A percentile compares a stretch with the other conserved stretches of the same genome.
Conservation (phyloP, 2,797 vertebrate species). For the Nannoperca obscura region DNA sequence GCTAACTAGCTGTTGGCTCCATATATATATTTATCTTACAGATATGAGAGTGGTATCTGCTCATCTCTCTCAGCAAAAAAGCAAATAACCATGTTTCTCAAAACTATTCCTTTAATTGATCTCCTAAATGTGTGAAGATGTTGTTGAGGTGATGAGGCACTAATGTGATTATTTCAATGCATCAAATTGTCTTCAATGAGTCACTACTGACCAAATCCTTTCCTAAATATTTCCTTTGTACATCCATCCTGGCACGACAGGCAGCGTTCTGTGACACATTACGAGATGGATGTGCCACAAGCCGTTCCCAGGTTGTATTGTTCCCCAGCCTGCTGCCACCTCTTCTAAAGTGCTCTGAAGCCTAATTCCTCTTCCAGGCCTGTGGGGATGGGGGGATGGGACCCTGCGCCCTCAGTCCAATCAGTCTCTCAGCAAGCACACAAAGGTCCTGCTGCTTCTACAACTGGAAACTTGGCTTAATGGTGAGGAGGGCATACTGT, state of each 20-base stretch:
- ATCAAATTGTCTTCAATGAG: conserved; percentile 38
- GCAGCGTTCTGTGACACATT: conserved; percentile 66
- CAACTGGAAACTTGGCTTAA: conserved; percentile 76
- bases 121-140: not conserved
- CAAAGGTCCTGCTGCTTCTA: conserved; percentile 81
- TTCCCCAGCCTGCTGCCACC: conserved; percentile 73
- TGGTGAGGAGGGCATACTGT: conserved; percentile 58
- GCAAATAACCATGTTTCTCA: no score
- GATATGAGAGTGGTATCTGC: not conserved
- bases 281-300: conserved; percentile 77
- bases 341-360: conserved; percentile 73
- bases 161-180: conserved; percentile 11
- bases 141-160: conserved; percentile 21
- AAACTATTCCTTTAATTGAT: conserved; percentile 7
- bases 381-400: conserved; percentile 67
- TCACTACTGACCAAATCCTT: conserved; percentile 47
- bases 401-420: conserved; percentile 71
- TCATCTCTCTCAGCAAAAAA: not conserved
- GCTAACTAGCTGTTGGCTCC: not conserved
- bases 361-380: conserved; percentile 77
- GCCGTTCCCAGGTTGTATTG: conserved; percentile 78
- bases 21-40: not conserved
- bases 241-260: conserved; percentile 39
- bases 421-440: conserved; percentile 80
- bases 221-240: conserved; percentile 67